A percentile compares a stretch with the other conserved stretches of the same genome.
These are phyloP conservation scores for Acanthosepion lycidas DNA, from an alignment of 2,888 invertebrate genomes.

Conservation along the genomic window DNA sequence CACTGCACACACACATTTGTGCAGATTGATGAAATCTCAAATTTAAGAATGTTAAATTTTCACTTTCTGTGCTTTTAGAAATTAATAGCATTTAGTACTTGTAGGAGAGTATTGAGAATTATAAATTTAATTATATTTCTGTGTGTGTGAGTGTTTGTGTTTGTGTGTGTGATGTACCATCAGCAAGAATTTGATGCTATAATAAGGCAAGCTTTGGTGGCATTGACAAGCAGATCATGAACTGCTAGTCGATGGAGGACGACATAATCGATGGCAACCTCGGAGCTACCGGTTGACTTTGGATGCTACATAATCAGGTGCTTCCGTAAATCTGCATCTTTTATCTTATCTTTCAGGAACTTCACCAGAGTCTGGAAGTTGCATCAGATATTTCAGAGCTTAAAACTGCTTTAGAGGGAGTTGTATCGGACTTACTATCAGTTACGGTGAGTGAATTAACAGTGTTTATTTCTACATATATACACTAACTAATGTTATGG, in stretches of 20 bases:
- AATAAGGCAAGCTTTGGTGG: constrained; percentile 33
- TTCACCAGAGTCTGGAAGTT: constrained; percentile 44
- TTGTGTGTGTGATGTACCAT: not conserved
- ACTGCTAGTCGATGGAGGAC: constrained; percentile 42
- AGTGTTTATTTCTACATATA: not conserved
- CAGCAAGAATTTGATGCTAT: constrained; percentile 33
- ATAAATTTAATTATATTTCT: not conserved
- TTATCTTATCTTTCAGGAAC: constrained; percentile 45
- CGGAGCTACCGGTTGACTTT: constrained; percentile 39
- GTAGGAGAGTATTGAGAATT: not conserved
- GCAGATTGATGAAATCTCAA: not conserved
- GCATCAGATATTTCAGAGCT: constrained; percentile 44
- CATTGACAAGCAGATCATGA: constrained; percentile 37
- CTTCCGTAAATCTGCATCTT: constrained; percentile 42
- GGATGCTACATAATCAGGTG: constrained; percentile 44
- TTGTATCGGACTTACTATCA: constrained; percentile 37
- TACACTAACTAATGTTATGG: not conserved
- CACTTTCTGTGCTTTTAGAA: not conserved
- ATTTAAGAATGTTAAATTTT: not conserved
- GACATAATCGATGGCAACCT: constrained; percentile 45
- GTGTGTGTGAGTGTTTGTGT: not conserved
- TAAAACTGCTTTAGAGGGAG: constrained; percentile 45
- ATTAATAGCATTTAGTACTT: not conserved
- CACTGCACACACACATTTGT: not conserved
- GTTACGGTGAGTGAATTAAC: constrained; percentile 34